Base-by-base conservation (phyloP, 2,797 vertebrate genomes). In the Melanotaenia boesemani region DNA sequence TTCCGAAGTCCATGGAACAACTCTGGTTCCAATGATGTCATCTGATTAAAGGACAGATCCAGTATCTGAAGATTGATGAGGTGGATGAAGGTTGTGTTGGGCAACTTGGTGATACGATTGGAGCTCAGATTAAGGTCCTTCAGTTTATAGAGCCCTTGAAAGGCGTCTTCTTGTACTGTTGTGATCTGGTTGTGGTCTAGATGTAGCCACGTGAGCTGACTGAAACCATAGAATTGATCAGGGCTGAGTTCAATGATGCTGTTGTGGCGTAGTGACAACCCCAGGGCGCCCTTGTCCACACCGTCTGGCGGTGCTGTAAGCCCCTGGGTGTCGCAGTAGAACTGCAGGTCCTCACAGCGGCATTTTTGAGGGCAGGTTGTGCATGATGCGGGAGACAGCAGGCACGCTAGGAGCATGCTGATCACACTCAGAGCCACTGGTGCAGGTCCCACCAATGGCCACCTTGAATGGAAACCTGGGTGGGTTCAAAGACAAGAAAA, bases 401-500 rank as follows among this genome's bases (percentile, higher is more conserved):
- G 96, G 95, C 97, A 97, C 95, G 97, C 95, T 88, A 99, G 95
- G 95, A 99, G 96, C 96, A 99, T 97, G 95, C 97, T 97, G 96
- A 98, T 97, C 96, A 97, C 95, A 97, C 96, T 97, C 94, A 97
- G 94, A 96, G 96, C 97, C 96, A 94, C 96, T 95, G 98, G 96
- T 97, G 97, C 96, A 96, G 95, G 96, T 97, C 97, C 97, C 97
- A 97, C 97, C 97, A 98, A 97, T 97, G 96, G 97, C 98, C 98
- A 98, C 97, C 97, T 98, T 97, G 98, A 99, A 99, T 98, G 97
- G 97, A 98, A 99, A 97, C 98, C 98, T 99, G 96, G 95, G 96
- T 93, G 92, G 94, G 90, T 94, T 95, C 86, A 94, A 94, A 95
- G 88, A 95, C 91, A 93, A 92, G 77, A 94, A 92, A 93, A 94